phyloP scores from a whole-genome alignment of 1,140 invertebrate genomes.

The Drosophila punjabiensis region DNA sequence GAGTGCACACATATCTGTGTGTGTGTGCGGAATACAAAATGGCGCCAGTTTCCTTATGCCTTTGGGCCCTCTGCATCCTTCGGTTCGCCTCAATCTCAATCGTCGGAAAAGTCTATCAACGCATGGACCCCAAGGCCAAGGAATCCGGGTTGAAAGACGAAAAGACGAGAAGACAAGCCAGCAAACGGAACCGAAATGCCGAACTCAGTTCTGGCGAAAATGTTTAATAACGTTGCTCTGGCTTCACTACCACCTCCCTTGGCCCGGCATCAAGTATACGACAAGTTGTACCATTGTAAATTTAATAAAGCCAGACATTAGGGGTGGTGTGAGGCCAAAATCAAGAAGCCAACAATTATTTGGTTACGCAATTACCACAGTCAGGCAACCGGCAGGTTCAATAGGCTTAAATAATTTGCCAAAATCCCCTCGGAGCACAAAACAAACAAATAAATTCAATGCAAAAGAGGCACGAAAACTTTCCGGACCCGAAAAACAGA shows the following conservation, averaged over 20 bases:
- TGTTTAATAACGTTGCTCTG: slow-evolving; percentile 38
- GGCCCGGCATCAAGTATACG: slow-evolving; percentile 39
- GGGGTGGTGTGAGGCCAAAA: slow-evolving; percentile 34
- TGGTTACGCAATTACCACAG: slow-evolving; percentile 74
- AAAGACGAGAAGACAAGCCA: slow-evolving; percentile 22
- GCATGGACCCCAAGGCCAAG: slow-evolving; percentile 44
- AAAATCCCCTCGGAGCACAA: slow-evolving; percentile 53
- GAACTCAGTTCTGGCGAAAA: slow-evolving; percentile 7
- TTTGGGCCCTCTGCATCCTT: slow-evolving; percentile 48
- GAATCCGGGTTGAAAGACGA: slow-evolving; percentile 22
- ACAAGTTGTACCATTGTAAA: slow-evolving; percentile 63
- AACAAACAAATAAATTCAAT: slow-evolving; percentile 82
- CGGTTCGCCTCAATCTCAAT: slow-evolving; percentile 62
- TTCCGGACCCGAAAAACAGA: slow-evolving; percentile 52
- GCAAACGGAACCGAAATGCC: slow-evolving; percentile 19
- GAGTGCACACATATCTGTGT: slow-evolving; percentile 15
- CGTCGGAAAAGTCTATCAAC: slow-evolving; percentile 67
- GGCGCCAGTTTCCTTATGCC: slow-evolving; percentile 60
- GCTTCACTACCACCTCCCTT: background rate
- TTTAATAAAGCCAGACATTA: slow-evolving; percentile 60
- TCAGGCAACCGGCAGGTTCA: slow-evolving; percentile 55
- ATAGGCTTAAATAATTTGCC: slow-evolving; percentile 59
- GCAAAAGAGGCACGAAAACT: slow-evolving; percentile 66
- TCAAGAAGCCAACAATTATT: slow-evolving; percentile 70
- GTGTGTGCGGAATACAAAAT: slow-evolving; percentile 77